Base-by-base conservation (phyloP, 2,888 invertebrate species). In the Ectemnius cavifrons region DNA sequence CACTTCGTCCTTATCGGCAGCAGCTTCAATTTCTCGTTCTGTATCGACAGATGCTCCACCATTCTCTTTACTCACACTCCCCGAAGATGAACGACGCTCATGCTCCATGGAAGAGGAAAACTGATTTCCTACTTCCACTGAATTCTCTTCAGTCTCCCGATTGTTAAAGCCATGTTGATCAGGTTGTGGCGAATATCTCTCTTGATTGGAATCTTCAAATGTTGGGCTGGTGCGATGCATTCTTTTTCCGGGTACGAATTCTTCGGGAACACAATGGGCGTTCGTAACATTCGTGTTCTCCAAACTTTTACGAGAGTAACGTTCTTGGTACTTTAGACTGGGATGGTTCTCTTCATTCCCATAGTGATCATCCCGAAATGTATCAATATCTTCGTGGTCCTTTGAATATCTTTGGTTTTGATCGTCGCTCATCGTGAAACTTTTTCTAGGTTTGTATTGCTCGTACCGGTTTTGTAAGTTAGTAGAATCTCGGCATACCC, bases 201-300 rank as follows among this genome's bases (percentile, higher is more conserved):
- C 27, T 60, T 4, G 27, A 27, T 13, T 28, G 11, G 60, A 14
- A 16, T 57, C n/a, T n/a, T n/a, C 57, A 23, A 57, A 57, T 57
- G 57, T 0, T 20, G 20, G 18, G 23, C 27, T 28, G 11, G 20
- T 11, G 0, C 14, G n/a, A 27, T 37, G 5, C 37, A 37, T 37
- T 8, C 8, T 13, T 13, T 47, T 62, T 28, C 8, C 64, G 0
- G 63, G n/a, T 0, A 8, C 11, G 11, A 69, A 28, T 0, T 59
- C 63, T 0, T 8, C 52, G 2, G 11, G 2, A 23, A 16, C 52
- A 14, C n/a, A 52, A 4, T 60, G 64, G 11, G 78, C 67, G 56
- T 1, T 45, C 18, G 78, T 75, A 18, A 75, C 77, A 67, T 88
- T 89, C 0, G 88, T 88, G 14, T 85, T 80, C 56, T 86, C 85